Evolutionary conservation across 2,888 invertebrate species (phyloP), one percentile per base, ranked within the genome.

Genomic region (Hartigia nigra): DNA sequence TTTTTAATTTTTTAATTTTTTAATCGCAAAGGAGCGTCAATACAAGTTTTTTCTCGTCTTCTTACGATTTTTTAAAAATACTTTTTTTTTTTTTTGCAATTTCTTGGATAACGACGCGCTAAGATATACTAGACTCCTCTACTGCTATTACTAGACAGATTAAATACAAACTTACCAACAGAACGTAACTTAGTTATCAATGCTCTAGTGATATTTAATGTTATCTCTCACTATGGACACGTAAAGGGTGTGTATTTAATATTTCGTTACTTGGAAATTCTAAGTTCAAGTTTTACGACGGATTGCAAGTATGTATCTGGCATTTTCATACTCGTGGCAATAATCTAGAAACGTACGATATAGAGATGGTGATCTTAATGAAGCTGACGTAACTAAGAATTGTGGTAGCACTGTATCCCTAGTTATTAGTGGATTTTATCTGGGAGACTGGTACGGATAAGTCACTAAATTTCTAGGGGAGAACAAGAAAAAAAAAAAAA

Each of bases 161-260:
- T 87, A 86, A 55, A 82, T 81, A 84, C 79, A 84, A 86, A 87
- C 87, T 88, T 87, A 87, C 88, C 87, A 88, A 87, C 86, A 82
- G 84, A 87, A 87, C 85, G 88, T 84, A 87, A 87, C 87, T 87
- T 84, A 83, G 85, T 85, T 85, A 55, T 55, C 84, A 82, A 81
- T 87, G 85, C 87, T 82, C 88, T 87, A 87, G 84, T 86, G 84
- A 85, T 87, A 86, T 86, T 84, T 78, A 77, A 82, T 83, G 78
- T 87, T 81, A 86, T 87, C 85, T 87, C 87, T 87, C 9, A 14
- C 39, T 55, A 55, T 55, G 39, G 86, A 87, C 85, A 87, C 83
- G 88, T 86, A 85, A 86, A 86, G 39, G 39, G 23, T 55, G 39
- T 55, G 39, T 23, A 23, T 12, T 23, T 55, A 9, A 55, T 55